Evolutionary conservation across 2,113 vertebrate species (phyloP).

Genomic region (Ciconia maguari): DNA sequence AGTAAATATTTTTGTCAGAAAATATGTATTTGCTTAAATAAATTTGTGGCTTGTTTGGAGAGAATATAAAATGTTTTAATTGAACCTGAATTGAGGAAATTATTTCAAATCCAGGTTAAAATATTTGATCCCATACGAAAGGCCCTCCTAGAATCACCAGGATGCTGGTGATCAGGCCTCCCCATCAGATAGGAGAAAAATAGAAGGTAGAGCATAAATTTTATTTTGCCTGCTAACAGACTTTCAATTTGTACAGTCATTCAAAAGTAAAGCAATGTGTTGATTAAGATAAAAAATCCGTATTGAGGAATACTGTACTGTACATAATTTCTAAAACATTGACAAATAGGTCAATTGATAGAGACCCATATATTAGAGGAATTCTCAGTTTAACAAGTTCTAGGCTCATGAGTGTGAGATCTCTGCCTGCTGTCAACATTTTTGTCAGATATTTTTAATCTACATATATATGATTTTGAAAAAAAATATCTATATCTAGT

Average conservation of each 20-base stretch:
- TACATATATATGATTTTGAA: not conserved
- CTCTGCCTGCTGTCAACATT: not conserved
- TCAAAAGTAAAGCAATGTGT: not conserved
- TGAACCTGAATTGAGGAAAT: not conserved
- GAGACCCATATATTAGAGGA: not conserved
- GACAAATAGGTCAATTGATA: not conserved
- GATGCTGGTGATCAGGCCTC: not conserved
- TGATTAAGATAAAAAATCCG: not conserved
- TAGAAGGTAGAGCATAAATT: not conserved
- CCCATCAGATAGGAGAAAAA: not conserved
- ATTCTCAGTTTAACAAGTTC: not conserved
- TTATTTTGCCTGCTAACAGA: not conserved
- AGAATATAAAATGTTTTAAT: not conserved
- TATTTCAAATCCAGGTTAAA: not conserved
- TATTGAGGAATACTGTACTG: not conserved
- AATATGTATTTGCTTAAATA: not conserved
- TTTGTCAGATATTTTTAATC: not conserved
- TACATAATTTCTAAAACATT: not conserved
- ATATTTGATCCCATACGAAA: not conserved
- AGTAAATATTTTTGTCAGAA: not conserved
- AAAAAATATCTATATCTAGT: not conserved
- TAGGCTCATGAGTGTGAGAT: not conserved
- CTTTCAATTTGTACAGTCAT: not conserved
- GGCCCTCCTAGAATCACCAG: not conserved
- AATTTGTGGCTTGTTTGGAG: not conserved